A percentile compares a stretch with the other conserved stretches of the same genome.
These are phyloP conservation scores for Epicauta chinensis DNA, from an alignment of 1,140 invertebrate genomes.

Conservation along the genomic window DNA sequence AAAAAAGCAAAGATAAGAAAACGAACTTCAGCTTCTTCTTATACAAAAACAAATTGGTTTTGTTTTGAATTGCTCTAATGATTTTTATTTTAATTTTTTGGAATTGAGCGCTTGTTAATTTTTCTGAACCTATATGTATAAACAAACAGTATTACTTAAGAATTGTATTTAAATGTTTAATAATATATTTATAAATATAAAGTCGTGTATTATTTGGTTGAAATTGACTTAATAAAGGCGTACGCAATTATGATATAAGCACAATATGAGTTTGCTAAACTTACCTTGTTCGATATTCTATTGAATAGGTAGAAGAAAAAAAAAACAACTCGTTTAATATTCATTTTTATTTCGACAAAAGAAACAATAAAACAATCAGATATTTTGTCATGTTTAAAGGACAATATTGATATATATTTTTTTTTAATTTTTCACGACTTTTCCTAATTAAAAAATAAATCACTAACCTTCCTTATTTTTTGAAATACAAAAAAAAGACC, in stretches of 20 bases:
- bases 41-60: slow-evolving; percentile 5
- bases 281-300: too few relatives aligned
- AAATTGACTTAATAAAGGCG: too few relatives aligned
- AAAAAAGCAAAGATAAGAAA: too few relatives aligned
- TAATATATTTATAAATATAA: slow-evolving; percentile 15
- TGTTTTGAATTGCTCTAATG: too few relatives aligned
- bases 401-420: slow-evolving; percentile 8
- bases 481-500: too few relatives aligned
- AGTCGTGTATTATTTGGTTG: slow-evolving; percentile 6
- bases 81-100: not conserved
- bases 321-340: too few relatives aligned
- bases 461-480: too few relatives aligned
- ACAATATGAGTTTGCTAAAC: too few relatives aligned
- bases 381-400: slow-evolving; percentile 10
- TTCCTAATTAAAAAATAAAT: too few relatives aligned
- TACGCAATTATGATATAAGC: too few relatives aligned
- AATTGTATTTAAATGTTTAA: slow-evolving; percentile 13
- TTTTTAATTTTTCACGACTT: too few relatives aligned
- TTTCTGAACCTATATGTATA: not conserved
- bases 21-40: not conserved
- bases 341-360: not conserved
- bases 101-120: slow-evolving; percentile 13
- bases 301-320: too few relatives aligned
- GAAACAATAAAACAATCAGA: slow-evolving; percentile 9
- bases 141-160: slow-evolving; percentile 6